These are phyloP conservation scores for Etheostoma spectabile DNA, from an alignment of 2,113 vertebrate genomes.

Conservation along the genomic window DNA sequence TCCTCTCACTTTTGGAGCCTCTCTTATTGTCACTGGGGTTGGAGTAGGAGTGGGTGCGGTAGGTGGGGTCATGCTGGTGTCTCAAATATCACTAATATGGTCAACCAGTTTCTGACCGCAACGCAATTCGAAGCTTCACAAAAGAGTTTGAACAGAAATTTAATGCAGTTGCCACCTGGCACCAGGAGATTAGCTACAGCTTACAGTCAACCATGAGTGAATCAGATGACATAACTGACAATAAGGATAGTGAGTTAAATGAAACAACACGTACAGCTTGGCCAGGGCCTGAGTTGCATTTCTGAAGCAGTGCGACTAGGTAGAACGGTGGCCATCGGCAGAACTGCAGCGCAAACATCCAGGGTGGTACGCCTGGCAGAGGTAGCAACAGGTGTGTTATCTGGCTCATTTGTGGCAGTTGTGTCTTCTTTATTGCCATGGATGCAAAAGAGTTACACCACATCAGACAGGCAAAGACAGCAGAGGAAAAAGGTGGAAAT, in stretches of 20 bases:
- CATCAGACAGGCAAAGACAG: slow-evolving; percentile 28
- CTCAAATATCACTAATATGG: slow-evolving; percentile 68
- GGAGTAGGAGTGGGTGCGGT: slow-evolving; percentile 1
- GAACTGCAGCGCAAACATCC: slow-evolving; percentile 17
- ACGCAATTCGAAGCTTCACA: slow-evolving; percentile 44
- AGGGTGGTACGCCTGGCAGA: slow-evolving; percentile 33
- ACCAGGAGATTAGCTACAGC: background rate
- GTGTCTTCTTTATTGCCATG: slow-evolving; percentile 52
- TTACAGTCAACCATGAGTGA: background rate
- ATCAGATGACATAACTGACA: fast-evolving
- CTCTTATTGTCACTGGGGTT: slow-evolving; percentile 42
- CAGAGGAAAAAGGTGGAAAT: background rate
- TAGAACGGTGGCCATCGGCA: slow-evolving; percentile 11
- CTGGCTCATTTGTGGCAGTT: slow-evolving; percentile 32
- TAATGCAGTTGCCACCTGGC: slow-evolving; percentile 15
- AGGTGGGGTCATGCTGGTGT: slow-evolving; percentile 45
- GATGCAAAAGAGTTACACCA: slow-evolving; percentile 57
- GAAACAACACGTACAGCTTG: background rate
- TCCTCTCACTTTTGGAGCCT: slow-evolving; percentile 43
- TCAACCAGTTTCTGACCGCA: slow-evolving; percentile 55
- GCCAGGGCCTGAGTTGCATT: slow-evolving; percentile 12
- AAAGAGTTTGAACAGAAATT: slow-evolving; percentile 45
- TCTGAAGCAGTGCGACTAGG: slow-evolving; percentile 13
- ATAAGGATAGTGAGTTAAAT: fast-evolving
- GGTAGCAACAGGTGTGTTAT: slow-evolving; percentile 11